phyloP scores from a whole-genome alignment of 1,140 invertebrate species.

The Zophobas morio region DNA sequence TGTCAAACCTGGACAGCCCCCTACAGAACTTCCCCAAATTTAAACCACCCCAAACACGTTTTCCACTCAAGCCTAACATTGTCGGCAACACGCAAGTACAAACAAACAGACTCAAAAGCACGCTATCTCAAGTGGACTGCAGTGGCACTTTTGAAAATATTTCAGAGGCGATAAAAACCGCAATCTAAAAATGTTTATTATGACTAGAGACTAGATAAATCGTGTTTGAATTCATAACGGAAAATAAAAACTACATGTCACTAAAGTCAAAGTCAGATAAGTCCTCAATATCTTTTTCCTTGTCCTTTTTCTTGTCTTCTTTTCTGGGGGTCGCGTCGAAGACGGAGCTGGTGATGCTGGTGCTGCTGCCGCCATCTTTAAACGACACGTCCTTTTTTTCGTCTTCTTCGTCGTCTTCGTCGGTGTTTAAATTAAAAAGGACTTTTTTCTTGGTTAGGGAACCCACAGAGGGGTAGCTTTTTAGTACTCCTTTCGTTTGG shows the following conservation, averaged over 20 bases:
- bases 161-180: too few species aligned
- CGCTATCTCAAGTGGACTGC: not conserved
- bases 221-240: too few species aligned
- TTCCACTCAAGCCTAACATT: conserved; percentile 10
- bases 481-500: conserved; percentile 56
- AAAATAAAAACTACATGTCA: conserved; percentile 34
- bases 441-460: conserved; percentile 64
- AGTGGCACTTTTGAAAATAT: too few species aligned
- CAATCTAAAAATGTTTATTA: not conserved
- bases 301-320: conserved; percentile 31
- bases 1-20: conserved; percentile 15
- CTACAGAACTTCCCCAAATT: not conserved
- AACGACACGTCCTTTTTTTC: not conserved
- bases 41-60: not conserved
- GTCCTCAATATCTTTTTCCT: conserved; percentile 53
- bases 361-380: conserved; percentile 58
- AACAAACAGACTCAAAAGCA: conserved; percentile 17
- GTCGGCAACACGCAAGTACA: conserved; percentile 8
- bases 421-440: conserved; percentile 61
- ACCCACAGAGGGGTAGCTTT: conserved; percentile 56
- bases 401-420: conserved; percentile 40
- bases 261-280: conserved; percentile 57
- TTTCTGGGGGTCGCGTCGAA: conserved; percentile 50
- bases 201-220: not conserved
- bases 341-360: conserved; percentile 59